Percentiles rank a stretch among this genome's conserved stretches.
Evolutionary conservation across 2,888 invertebrate genomes (phyloP).

Genomic region (Dysmachus trigonus): DNA sequence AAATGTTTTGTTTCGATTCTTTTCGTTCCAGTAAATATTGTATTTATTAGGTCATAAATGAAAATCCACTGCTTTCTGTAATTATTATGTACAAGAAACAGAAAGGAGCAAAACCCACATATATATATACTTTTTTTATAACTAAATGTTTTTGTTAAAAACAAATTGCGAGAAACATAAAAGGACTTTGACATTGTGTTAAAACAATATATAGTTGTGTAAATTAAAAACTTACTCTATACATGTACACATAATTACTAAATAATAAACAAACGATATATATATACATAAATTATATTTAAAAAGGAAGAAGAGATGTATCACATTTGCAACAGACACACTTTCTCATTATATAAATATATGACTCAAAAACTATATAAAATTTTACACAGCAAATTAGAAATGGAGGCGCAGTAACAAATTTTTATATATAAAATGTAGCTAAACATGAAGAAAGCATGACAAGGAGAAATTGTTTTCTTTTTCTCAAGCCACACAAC

Average conservation of each 20-base stretch:
- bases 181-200: slow-evolving; percentile 7
- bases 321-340: background rate
- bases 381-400: background rate
- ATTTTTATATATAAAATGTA: background rate
- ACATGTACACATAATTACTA: background rate
- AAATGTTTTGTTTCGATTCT: background rate
- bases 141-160: background rate
- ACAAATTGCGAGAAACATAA: background rate
- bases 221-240: background rate
- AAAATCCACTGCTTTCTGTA: background rate
- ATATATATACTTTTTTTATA: background rate
- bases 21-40: background rate
- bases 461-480: background rate
- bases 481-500: background rate
- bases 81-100: background rate
- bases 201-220: background rate
- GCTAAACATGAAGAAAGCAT: background rate
- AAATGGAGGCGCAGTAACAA: background rate
- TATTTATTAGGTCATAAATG: background rate
- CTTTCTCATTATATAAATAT: background rate
- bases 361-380: background rate
- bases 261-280: slow-evolving; percentile 2
- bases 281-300: background rate
- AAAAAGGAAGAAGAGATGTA: background rate
- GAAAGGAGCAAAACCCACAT: background rate